phyloP scores from a whole-genome alignment of 1,140 invertebrate genomes.

The Drosophila orena region DNA sequence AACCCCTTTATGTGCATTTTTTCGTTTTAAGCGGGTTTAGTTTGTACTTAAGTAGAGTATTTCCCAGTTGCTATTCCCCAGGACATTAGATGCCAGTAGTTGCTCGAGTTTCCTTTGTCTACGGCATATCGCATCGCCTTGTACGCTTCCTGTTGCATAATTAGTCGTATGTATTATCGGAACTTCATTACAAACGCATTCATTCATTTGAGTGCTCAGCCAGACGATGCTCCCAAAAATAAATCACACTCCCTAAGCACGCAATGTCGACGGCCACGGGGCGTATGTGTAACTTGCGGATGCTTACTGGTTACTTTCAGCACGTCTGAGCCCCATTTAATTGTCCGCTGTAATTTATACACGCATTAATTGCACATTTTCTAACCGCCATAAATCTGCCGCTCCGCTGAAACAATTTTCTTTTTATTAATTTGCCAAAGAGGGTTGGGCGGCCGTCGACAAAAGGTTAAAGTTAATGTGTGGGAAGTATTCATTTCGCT shows the following conservation, averaged over 20 bases:
- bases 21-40: no score
- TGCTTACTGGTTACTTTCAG: constrained; percentile 5
- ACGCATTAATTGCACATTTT: constrained; percentile 63
- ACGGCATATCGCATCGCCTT: background rate
- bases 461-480: constrained; percentile 36
- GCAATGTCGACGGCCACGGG: constrained; percentile 59
- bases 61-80: background rate
- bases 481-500: constrained; percentile 23
- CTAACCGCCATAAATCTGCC: constrained; percentile 58
- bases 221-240: constrained; percentile 50
- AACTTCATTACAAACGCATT: constrained; percentile 55
- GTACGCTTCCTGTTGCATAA: constrained; percentile 5
- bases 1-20: no score
- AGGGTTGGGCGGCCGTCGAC: constrained; percentile 24
- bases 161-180: constrained; percentile 23
- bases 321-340: constrained; percentile 28
- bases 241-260: constrained; percentile 67
- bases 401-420: constrained; percentile 43
- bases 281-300: constrained; percentile 44
- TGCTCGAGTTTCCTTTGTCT: background rate
- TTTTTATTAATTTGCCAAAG: constrained; percentile 47
- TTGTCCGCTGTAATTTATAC: constrained; percentile 56
- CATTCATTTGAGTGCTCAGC: constrained; percentile 33
- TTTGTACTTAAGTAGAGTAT: background rate
- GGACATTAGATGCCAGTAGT: no score